Evolutionary conservation across 2,113 vertebrate species (phyloP).

Genomic region (Athene noctua): DNA sequence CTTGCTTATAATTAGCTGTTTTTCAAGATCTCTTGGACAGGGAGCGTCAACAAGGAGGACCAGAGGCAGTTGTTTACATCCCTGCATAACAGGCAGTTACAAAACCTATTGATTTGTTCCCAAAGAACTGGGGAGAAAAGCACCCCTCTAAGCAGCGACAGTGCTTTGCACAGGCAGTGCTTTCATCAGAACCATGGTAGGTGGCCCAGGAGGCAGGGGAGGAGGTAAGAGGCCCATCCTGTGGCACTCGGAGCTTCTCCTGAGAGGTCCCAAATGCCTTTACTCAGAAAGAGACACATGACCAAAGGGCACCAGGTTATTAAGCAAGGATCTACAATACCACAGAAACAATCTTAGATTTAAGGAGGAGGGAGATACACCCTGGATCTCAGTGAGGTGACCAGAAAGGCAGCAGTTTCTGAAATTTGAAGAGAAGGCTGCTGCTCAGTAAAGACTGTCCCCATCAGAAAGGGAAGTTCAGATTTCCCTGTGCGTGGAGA

Average conservation of each 20-base stretch:
- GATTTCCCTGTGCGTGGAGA: background rate
- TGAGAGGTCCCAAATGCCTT: background rate
- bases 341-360: background rate
- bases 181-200: background rate
- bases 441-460: background rate
- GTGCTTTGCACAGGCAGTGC: background rate
- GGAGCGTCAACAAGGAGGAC: background rate
- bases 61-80: background rate
- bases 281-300: background rate
- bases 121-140: background rate
- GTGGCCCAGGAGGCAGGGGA: background rate
- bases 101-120: background rate
- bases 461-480: background rate
- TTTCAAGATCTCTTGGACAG: background rate
- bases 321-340: background rate
- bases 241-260: background rate
- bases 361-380: background rate
- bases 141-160: background rate
- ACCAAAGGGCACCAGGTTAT: background rate
- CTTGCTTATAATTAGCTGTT: background rate
- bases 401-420: background rate
- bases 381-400: fast-evolving
- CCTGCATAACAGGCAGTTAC: background rate
- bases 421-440: background rate
- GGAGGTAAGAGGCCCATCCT: background rate